Percentiles rank a stretch among this genome's conserved stretches.
These are phyloP conservation scores for Eilema sororculum DNA, from an alignment of 2,888 invertebrate species.

Conservation along the genomic window DNA sequence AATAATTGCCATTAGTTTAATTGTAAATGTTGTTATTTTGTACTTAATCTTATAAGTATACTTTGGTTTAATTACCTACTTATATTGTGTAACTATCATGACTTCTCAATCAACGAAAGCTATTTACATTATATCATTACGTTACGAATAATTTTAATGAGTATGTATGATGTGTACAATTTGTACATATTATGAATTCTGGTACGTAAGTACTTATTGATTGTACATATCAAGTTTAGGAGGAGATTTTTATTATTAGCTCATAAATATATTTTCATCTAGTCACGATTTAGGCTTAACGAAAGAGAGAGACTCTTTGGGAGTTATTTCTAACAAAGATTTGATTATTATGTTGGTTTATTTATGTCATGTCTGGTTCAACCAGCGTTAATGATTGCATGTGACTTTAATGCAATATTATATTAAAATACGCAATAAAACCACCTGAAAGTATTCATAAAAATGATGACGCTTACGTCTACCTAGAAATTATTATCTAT, in stretches of 20 bases:
- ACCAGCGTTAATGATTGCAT: background rate
- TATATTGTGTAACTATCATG: constrained; percentile 27
- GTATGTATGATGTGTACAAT: constrained; percentile 27
- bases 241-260: constrained; percentile 50
- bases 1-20: constrained; percentile 58
- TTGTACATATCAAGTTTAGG: constrained; percentile 71
- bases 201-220: constrained; percentile 43
- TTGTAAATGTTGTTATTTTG: constrained; percentile 49
- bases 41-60: constrained; percentile 47
- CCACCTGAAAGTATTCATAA: constrained; percentile 29
- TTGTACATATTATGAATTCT: constrained; percentile 31
- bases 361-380: constrained; percentile 4
- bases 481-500: constrained; percentile 32
- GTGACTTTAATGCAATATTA: background rate
- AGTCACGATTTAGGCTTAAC: constrained; percentile 62
- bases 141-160: constrained; percentile 42
- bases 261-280: constrained; percentile 58
- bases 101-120: constrained; percentile 61
- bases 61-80: constrained; percentile 35
- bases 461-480: constrained; percentile 38
- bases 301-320: constrained; percentile 39
- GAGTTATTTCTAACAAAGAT: constrained; percentile 23
- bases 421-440: constrained; percentile 5
- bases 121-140: constrained; percentile 41
- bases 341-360: constrained; percentile 12